A percentile compares a stretch with the other conserved stretches of the same genome.
These are phyloP conservation scores for Thermophis baileyi DNA, from an alignment of 2,113 vertebrate species.

Conservation along the genomic window DNA sequence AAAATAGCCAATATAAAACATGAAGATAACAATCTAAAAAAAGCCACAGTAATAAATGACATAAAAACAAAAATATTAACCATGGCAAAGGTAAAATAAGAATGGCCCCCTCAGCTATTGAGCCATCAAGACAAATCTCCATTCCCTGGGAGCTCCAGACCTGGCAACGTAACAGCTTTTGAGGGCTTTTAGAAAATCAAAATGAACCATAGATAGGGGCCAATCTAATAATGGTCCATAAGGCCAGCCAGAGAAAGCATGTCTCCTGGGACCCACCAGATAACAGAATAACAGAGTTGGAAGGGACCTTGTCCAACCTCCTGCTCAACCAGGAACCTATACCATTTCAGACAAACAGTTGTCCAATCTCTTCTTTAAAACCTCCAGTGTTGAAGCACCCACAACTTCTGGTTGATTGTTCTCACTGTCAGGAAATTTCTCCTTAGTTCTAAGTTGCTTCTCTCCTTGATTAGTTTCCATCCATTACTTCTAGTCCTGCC, in stretches of 20 bases:
- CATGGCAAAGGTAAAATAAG: background rate
- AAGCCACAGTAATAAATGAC: background rate
- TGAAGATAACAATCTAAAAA: too few relatives aligned
- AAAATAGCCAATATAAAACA: too few relatives aligned
- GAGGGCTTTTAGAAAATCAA: background rate
- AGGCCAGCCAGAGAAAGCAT: background rate
- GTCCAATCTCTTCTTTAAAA: background rate
- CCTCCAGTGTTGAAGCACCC: background rate
- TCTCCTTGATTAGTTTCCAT: background rate
- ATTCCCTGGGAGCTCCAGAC: background rate
- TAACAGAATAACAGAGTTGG: background rate
- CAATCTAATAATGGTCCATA: background rate
- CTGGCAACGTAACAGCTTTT: background rate
- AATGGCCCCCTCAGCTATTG: background rate
- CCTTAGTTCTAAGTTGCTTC: background rate
- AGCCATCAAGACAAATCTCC: background rate
- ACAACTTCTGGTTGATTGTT: background rate
- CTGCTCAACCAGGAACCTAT: background rate
- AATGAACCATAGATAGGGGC: background rate
- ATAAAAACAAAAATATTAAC: background rate
- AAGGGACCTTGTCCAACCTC: background rate
- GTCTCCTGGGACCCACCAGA: background rate
- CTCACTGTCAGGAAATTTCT: background rate
- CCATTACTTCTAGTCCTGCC: background rate
- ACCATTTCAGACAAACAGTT: background rate